Evolutionary conservation across 1,140 invertebrate genomes (phyloP), one percentile per base, ranked within the genome.

Genomic region (Cataglyphis hispanica): DNA sequence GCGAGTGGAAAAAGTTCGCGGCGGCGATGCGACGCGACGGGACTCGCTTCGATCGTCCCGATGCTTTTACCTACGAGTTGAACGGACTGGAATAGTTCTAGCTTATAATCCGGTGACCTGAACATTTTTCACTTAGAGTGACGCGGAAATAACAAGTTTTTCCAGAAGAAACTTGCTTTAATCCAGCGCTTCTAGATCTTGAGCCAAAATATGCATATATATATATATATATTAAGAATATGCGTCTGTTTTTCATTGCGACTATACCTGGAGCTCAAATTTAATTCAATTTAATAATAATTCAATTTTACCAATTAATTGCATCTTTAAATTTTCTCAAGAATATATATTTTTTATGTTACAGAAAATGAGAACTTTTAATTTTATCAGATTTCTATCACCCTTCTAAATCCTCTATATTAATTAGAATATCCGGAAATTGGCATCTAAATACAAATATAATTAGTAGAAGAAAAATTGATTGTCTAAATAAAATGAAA

Each of bases 1-100:
- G 78, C 78, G 11, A 83, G 78, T 83, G 53, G 67, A 83, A 83
- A 83, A 83, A 83, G 67, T 83, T n/a, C 19, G 53, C 67, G 19
- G 78, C 50, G 66, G 64, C 56, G 37, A 1, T 13, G 22, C 50
- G 31, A 31, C 76, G 76, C 77, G 64, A 31, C 76, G 76, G 64
- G 64, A 81, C 19, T n/a, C 37, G 37, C 66, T 81, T 81, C 66
- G 78, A 81, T 81, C 66, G 37, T 46, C 19, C 34, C 53, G 53
- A 22, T 31, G 67, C 78, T 83, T 83, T 74, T 83, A 27, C 53
- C 46, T 56, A 27, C 19, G n/a, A 43, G 46, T 69, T 27, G 46
- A 72, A 60, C 53, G 53, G 67, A 72, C 37, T 77, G 60, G 40
- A 11, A 43, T 19, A n/a, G 8, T 19, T 64, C 8, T 70, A 22